Evolutionary conservation across 2,888 invertebrate species (phyloP), one percentile per base, ranked within the genome.

Genomic region (Apamea monoglypha): DNA sequence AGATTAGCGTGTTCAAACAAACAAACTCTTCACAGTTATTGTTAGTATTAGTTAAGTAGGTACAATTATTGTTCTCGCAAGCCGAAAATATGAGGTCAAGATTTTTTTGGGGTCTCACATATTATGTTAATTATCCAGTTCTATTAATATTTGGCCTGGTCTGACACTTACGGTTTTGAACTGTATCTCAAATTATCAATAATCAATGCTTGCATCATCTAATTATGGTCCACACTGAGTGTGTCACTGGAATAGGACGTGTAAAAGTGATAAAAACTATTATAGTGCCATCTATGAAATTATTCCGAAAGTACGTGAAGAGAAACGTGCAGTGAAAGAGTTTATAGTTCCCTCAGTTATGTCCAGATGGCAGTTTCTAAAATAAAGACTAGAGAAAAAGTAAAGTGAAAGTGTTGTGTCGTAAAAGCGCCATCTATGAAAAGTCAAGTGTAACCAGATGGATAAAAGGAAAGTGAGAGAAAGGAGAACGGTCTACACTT

Each of bases 401-500:
- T 47, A 2, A 67, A 64, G 40, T 29, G 59, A 76, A 53, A 29
- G 53, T 64, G 40, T 69, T 44, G 1, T n/a, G 2, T 6, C 10
- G 0, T 76, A 1, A 36, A 21, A 74, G 67, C 81, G 84, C 69
- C 63, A 84, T 81, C 84, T 84, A 2, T 69, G 21, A 18, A 32
- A 16, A 25, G 0, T 18, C 0, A 63, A 0, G 8, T 8, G 5
- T 2, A 53, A 47, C 36, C 6, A 56, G 1, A 21, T n/a, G 2
- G 5, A 44, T 4, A 8, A 1, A 29, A 32, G 10, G 32, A 32
- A 47, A 80, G 36, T 29, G 0, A 16, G 4, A 14, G 68, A 82
- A 63, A 79, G 40, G 53, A 18, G 12, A 64, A 64, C 36, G 36
- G 12, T 64, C 25, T 16, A 50, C 18, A 16, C 4, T 36, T 16